Percentiles rank a stretch among this genome's conserved stretches.
Evolutionary conservation across 2,888 invertebrate genomes (phyloP).

Genomic region (Bhutanitis thaidina): DNA sequence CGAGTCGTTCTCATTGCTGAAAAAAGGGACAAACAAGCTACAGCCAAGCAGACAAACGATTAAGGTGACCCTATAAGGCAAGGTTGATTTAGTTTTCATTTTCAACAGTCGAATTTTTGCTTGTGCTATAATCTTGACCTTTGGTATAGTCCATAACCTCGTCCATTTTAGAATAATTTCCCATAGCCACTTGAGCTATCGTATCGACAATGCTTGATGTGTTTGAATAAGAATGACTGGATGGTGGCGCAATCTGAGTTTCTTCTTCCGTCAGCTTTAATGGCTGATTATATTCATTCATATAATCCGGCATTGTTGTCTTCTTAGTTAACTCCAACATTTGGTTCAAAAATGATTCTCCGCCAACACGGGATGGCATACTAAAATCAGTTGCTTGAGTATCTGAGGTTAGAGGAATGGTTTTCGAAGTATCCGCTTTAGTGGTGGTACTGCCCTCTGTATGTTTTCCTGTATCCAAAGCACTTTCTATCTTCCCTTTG

Average conservation of each 20-base stretch:
- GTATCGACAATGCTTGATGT: slow-evolving; percentile 63
- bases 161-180: slow-evolving; percentile 63
- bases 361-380: slow-evolving; percentile 65
- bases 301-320: slow-evolving; percentile 73
- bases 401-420: slow-evolving; percentile 44
- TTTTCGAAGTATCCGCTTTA: slow-evolving; percentile 71
- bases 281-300: slow-evolving; percentile 75
- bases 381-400: slow-evolving; percentile 66
- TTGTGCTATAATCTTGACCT: slow-evolving; percentile 59
- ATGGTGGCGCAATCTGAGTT: slow-evolving; percentile 63
- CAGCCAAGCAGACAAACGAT: too few species aligned
- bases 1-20: too few species aligned
- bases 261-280: slow-evolving; percentile 80
- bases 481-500: slow-evolving; percentile 70
- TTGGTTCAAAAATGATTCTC: slow-evolving; percentile 73
- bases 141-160: slow-evolving; percentile 64
- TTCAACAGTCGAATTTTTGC: slow-evolving; percentile 46
- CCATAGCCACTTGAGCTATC: slow-evolving; percentile 67
- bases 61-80: too few species aligned
- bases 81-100: slow-evolving; percentile 22
- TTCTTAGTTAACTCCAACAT: slow-evolving; percentile 77
- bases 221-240: slow-evolving; percentile 66
- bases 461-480: slow-evolving; percentile 61
- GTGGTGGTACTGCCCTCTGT: slow-evolving; percentile 66
- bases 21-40: too few species aligned